Evolutionary conservation across 1,140 invertebrate genomes (phyloP).

Genomic region (Diploscapter pachys): DNA sequence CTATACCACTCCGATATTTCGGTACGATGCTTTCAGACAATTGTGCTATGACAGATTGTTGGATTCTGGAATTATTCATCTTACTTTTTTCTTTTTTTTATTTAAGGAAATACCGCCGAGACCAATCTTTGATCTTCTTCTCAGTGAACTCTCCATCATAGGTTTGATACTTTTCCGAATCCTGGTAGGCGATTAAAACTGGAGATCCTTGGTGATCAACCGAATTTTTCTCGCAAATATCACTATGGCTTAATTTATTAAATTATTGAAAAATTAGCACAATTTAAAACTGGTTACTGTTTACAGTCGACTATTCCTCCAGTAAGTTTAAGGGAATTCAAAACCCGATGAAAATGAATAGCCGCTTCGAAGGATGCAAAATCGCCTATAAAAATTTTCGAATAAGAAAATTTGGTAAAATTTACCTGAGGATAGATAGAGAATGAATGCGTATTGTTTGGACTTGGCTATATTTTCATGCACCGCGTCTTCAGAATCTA

Average conservation of each 20-base stretch:
- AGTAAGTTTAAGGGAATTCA: neutral
- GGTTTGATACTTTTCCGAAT: neutral
- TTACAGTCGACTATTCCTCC: neutral
- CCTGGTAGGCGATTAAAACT: neutral
- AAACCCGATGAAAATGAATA: neutral
- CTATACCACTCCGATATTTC: constrained; percentile 13
- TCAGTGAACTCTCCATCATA: constrained; percentile 8
- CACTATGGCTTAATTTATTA: neutral
- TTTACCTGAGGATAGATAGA: too few relatives aligned
- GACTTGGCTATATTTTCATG: too few relatives aligned
- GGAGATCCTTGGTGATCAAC: neutral
- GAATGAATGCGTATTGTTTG: too few relatives aligned
- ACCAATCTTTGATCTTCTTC: constrained; percentile 12
- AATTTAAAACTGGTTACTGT: neutral
- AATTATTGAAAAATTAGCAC: neutral
- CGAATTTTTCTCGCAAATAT: neutral
- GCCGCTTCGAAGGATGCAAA: neutral
- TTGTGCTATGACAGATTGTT: constrained; percentile 4
- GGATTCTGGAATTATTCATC: neutral
- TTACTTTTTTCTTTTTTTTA: neutral
- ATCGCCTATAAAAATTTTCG: too few relatives aligned
- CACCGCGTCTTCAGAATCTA: too few relatives aligned
- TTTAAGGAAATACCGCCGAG: neutral
- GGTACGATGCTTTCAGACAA: constrained; percentile 1
- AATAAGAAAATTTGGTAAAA: too few relatives aligned